Evolutionary conservation across 1,140 invertebrate species (phyloP).

Genomic region (Oncopodura yosiiana): DNA sequence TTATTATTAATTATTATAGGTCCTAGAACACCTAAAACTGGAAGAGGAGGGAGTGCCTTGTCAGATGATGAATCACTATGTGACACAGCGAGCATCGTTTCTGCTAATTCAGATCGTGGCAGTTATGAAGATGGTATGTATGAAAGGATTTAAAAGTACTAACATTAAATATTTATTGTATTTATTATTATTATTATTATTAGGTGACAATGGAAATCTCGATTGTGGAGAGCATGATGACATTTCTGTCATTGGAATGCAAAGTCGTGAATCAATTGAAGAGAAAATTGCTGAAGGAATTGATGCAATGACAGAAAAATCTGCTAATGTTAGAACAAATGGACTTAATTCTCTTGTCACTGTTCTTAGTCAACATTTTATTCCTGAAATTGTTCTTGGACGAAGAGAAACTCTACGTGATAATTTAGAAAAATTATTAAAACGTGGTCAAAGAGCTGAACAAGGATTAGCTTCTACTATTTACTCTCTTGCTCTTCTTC

Average conservation of each 20-base stretch:
- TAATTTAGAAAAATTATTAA: conserved; percentile 32
- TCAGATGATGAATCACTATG: conserved; percentile 26
- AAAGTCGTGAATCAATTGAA: conserved; percentile 64
- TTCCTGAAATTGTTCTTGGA: conserved; percentile 62
- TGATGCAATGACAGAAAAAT: conserved; percentile 74
- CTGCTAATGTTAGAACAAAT: conserved; percentile 63
- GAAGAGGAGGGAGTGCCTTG: background rate
- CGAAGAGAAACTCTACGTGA: conserved; percentile 43
- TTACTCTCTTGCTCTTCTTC: conserved; percentile 20
- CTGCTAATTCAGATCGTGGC: conserved; percentile 31
- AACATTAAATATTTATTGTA: no score
- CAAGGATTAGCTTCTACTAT: conserved; percentile 27
- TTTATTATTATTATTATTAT: conserved; percentile 2
- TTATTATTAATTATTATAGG: conserved; percentile 5
- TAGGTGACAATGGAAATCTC: conserved; percentile 26
- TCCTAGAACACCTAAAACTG: conserved; percentile 1
- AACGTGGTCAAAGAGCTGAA: conserved; percentile 31
- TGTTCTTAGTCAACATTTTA: conserved; percentile 66
- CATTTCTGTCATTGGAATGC: conserved; percentile 13
- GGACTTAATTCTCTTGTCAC: conserved; percentile 62
- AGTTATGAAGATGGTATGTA: conserved; percentile 29
- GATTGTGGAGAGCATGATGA: conserved; percentile 23
- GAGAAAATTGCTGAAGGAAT: conserved; percentile 77
- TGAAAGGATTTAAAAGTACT: background rate
- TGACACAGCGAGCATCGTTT: conserved; percentile 31